These are phyloP conservation scores for Agrotis clavis DNA, from an alignment of 2,888 invertebrate genomes.

Conservation along the genomic window DNA sequence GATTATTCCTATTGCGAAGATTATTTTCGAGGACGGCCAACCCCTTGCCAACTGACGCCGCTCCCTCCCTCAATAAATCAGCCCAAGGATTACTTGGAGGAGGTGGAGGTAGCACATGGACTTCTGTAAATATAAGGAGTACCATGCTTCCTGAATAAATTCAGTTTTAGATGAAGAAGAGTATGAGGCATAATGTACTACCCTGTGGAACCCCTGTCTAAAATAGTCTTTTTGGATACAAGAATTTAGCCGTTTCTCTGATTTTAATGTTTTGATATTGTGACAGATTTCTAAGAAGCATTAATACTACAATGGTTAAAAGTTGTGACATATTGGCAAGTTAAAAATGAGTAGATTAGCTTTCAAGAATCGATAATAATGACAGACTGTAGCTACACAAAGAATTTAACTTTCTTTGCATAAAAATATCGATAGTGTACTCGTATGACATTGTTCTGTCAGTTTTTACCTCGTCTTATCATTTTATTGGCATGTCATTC, in stretches of 20 bases:
- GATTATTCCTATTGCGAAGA: constrained; percentile 43
- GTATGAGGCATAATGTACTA: not conserved
- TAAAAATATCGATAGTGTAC: not conserved
- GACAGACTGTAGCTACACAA: not conserved
- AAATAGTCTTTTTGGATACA: not conserved
- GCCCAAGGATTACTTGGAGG: constrained; percentile 35
- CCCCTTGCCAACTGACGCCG: constrained; percentile 50
- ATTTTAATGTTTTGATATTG: not conserved
- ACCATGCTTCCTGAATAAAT: constrained; percentile 24
- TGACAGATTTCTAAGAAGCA: not conserved
- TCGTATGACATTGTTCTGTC: not conserved
- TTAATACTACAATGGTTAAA: not conserved
- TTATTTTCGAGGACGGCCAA: constrained; percentile 46
- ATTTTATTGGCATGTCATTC: constrained; percentile 5
- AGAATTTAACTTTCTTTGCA: not conserved
- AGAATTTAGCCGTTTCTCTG: not conserved
- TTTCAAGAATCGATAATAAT: not conserved
- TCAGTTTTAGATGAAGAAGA: not conserved
- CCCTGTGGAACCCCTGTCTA: constrained; percentile 6
- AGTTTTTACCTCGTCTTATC: constrained; percentile 22
- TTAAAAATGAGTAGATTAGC: not conserved
- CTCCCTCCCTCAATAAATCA: constrained; percentile 42
- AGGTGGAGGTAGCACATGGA: constrained; percentile 38
- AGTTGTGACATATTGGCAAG: not conserved
- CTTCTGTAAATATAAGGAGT: constrained; percentile 51